These are phyloP conservation scores for Thaumetopoea pityocampa DNA, from an alignment of 1,140 invertebrate genomes.

Conservation along the genomic window DNA sequence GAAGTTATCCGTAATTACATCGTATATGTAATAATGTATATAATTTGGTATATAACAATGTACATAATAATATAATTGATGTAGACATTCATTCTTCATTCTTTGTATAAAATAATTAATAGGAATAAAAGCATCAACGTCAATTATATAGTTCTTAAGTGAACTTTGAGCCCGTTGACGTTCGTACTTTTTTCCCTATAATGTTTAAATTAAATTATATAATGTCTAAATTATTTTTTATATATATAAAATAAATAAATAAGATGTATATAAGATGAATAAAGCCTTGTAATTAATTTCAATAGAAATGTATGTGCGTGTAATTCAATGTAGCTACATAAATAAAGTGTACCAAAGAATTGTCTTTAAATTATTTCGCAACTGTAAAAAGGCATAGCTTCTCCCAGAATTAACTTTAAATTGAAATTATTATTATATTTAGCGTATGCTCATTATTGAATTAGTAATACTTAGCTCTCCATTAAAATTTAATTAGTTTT, in stretches of 20 bases:
- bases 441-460: no score
- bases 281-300: conserved; percentile 33
- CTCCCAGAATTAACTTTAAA: no score
- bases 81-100: conserved; percentile 21
- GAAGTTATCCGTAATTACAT: no score
- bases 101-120: conserved; percentile 25
- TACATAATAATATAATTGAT: neutral
- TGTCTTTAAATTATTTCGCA: neutral
- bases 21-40: no score
- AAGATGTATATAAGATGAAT: conserved; percentile 14
- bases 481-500: no score
- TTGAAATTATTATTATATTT: no score
- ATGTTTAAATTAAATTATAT: conserved; percentile 17
- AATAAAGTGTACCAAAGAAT: conserved; percentile 51
- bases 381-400: no score
- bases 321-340: conserved; percentile 44
- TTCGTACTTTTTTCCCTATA: conserved; percentile 42
- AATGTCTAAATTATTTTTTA: conserved; percentile 24
- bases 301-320: conserved; percentile 31
- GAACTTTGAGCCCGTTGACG: conserved; percentile 62
- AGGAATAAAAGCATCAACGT: conserved; percentile 48
- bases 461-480: no score
- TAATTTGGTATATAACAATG: conserved; percentile 4
- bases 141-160: conserved; percentile 39
- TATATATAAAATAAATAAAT: conserved; percentile 19